Evolutionary conservation across 2,113 vertebrate genomes (phyloP).

Genomic region (Passer montanus): DNA sequence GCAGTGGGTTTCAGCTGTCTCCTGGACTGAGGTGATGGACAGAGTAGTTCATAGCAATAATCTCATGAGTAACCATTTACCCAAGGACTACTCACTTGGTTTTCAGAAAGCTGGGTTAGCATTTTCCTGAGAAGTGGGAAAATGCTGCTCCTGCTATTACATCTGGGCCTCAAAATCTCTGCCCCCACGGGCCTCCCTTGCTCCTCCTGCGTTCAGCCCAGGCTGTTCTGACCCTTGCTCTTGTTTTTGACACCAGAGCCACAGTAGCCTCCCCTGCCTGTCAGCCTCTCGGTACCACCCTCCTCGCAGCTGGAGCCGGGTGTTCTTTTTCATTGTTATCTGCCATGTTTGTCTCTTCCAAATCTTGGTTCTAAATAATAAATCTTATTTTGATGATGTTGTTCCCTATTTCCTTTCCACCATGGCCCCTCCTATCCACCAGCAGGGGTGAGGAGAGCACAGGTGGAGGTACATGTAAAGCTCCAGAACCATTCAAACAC

Average conservation of each 20-base stretch:
- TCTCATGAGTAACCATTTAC: neutral
- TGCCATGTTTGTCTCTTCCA: conserved; percentile 54
- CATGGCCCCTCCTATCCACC: neutral
- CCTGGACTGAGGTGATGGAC: neutral
- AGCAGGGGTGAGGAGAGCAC: neutral
- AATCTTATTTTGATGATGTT: conserved; percentile 52
- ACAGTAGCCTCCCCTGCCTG: neutral
- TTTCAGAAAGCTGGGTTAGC: neutral
- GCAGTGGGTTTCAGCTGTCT: neutral
- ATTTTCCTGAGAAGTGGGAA: neutral
- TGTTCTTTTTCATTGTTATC: neutral
- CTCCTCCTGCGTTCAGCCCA: neutral
- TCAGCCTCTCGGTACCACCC: neutral
- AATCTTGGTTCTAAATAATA: conserved; percentile 44
- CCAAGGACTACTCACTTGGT: neutral
- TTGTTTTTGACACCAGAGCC: neutral
- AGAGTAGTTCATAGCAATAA: conserved; percentile 40
- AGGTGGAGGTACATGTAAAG: neutral
- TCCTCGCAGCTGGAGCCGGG: conserved; percentile 7
- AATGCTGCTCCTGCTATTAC: neutral
- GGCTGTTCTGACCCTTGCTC: neutral
- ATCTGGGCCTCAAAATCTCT: neutral
- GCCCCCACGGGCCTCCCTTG: neutral
- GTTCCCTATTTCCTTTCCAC: conserved; percentile 42
- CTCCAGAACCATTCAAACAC: neutral